Conservation (phyloP, 92 coral and sea anemone genomes). For the Phenganax marumi region DNA sequence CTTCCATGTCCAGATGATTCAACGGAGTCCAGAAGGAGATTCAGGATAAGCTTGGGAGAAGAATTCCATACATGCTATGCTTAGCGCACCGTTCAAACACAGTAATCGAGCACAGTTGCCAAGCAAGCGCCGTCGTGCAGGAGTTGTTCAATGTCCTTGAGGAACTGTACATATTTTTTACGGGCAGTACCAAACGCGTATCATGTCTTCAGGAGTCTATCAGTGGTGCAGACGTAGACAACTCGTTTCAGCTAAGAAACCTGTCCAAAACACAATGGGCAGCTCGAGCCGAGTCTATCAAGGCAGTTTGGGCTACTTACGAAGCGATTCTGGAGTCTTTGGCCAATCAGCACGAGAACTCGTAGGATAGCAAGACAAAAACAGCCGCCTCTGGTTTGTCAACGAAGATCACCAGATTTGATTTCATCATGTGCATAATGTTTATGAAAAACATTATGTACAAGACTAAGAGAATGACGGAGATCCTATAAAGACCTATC, state of each 20-base stretch:
- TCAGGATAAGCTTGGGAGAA: not conserved
- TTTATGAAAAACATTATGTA: no score
- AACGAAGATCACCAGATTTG: no score
- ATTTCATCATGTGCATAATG: no score
- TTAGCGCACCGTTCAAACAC: not conserved
- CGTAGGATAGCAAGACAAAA: no score
- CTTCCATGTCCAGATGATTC: conserved; percentile 1
- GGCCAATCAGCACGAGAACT: not conserved
- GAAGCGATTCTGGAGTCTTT: not conserved
- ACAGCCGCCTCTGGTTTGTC: no score
- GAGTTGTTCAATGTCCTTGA: not conserved
- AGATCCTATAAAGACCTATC: not conserved
- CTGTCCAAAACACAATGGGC: conserved; percentile 13
- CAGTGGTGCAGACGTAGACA: not conserved
- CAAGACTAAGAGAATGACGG: no score
- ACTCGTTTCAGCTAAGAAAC: conserved; percentile 14
- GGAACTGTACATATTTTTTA: not conserved
- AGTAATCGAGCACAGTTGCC: not conserved
- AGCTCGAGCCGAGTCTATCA: conserved; percentile 21
- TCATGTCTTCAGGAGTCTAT: not conserved
- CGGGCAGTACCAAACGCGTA: not conserved
- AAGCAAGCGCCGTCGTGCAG: not conserved
- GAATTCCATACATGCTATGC: conserved; percentile 2
- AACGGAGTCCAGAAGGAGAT: not conserved
- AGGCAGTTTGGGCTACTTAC: not conserved